Base-by-base conservation (phyloP, 2,113 vertebrate species). In the Labeo catla region DNA sequence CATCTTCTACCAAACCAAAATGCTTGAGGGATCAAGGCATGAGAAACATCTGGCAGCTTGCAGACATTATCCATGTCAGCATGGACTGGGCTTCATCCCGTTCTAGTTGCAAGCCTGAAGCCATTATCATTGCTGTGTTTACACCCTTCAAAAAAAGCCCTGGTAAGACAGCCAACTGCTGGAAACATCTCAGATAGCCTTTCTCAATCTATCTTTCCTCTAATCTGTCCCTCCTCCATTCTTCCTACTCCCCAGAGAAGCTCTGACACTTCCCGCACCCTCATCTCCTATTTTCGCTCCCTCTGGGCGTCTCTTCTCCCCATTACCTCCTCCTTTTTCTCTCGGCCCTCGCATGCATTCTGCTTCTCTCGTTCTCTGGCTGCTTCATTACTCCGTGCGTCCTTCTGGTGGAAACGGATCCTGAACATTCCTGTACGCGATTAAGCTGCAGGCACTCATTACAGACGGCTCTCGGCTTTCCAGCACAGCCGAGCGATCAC, bases 391-490 rank as follows among this genome's bases (percentile, higher is more conserved):
- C 49, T 74, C 9, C 49, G 15, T 78, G 45, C 15, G 11, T 87
- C 54, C 57, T 84, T 66, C 74, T 68, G 52, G 68, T 61, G 65
- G 65, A 81, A 79, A 79, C 43, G 57, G 80, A 78, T 70, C 34
- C 52, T 80, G 82, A 85, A 80, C 82, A 79, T 86, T 90, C 87
- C 72, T 59, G 68, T 74, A 86, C 8, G 84, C 59, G 63, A 78
- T 86, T 76, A 86, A 81, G 68, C 84, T 84, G 49, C 82, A 65
- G 28, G 76, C 76, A 39, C 81, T 83, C 23, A 86, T 49, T 83
- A 39, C 72, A 12, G 13, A 73, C 4, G 19, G 61, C 36, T 61
- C 76, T 84, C 57, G n/a, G 63, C 87, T 77, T 86, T 70, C 65
- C 36, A 68, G 84, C 65, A 39, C 39, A 80, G 76, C 54, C 8